Percentiles rank a stretch among this genome's conserved stretches.
phyloP scores from a whole-genome alignment of 2,888 invertebrate species.

The Camponotus fellah region DNA sequence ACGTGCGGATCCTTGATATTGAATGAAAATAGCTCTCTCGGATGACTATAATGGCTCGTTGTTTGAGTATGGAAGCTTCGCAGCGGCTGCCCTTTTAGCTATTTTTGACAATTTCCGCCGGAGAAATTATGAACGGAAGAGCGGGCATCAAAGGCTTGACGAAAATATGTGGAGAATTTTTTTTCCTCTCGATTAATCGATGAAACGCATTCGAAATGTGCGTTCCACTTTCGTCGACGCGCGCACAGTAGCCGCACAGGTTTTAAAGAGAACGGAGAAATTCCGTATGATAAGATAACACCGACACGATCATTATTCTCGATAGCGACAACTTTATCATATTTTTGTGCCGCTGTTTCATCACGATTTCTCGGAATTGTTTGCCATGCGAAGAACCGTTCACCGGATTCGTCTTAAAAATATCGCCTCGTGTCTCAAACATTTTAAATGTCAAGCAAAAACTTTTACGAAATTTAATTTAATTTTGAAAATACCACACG shows the following conservation, averaged over 20 bases:
- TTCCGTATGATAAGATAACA: slow-evolving; percentile 43
- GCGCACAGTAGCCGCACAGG: not conserved
- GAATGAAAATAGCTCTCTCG: slow-evolving; percentile 17
- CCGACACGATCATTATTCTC: slow-evolving; percentile 5
- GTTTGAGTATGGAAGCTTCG: not conserved
- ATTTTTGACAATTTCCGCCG: not conserved
- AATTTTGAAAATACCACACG: not conserved
- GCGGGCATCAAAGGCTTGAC: slow-evolving; percentile 6
- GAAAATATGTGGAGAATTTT: not conserved
- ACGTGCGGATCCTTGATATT: slow-evolving; percentile 19
- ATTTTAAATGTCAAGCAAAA: not conserved
- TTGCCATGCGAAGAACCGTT: slow-evolving; percentile 25
- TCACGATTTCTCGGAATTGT: slow-evolving; percentile 24
- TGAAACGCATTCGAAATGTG: not conserved
- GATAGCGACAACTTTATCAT: slow-evolving; percentile 28
- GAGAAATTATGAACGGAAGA: slow-evolving; percentile 11
- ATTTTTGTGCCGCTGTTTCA: not conserved
- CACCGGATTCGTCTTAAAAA: not conserved
- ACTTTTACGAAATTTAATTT: not conserved
- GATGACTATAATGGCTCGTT: not conserved
- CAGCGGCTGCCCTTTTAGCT: not conserved
- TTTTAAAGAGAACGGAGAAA: slow-evolving; percentile 8
- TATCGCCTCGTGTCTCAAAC: not conserved
- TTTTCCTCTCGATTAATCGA: not conserved
- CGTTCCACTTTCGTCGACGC: slow-evolving; percentile 17